A percentile compares a stretch with the other conserved stretches of the same genome.
phyloP scores from a whole-genome alignment of 2,888 invertebrate species.

The Dryomyza anilis region DNA sequence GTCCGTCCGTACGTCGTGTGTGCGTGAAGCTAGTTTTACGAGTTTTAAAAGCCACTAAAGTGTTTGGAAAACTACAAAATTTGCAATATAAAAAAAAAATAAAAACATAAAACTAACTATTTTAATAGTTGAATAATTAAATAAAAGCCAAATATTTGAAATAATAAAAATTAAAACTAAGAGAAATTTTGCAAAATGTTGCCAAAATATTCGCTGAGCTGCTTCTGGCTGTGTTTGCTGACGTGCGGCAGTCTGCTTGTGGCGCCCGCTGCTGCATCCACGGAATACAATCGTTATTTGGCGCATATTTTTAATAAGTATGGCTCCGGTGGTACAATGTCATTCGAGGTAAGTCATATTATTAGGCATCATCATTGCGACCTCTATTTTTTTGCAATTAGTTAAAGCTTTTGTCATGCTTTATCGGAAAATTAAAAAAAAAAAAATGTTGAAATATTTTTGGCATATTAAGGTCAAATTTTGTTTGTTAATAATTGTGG shows the following conservation, averaged over 20 bases:
- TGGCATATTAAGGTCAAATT: not conserved
- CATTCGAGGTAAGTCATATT: slow-evolving; percentile 56
- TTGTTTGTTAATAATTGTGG: not conserved
- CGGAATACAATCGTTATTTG: slow-evolving; percentile 59
- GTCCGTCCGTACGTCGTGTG: too few relatives aligned
- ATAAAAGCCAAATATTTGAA: not conserved
- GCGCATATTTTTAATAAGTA: slow-evolving; percentile 59
- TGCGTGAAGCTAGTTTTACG: too few relatives aligned
- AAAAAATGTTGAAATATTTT: not conserved
- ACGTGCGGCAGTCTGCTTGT: slow-evolving; percentile 2
- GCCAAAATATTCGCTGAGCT: slow-evolving; percentile 12
- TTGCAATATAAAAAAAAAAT: not conserved
- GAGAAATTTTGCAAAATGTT: slow-evolving; percentile 34
- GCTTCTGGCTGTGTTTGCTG: slow-evolving; percentile 12
- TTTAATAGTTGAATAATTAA: not conserved
- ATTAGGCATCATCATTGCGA: not conserved
- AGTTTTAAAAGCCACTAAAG: too few relatives aligned
- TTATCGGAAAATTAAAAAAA: not conserved
- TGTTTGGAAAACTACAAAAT: too few relatives aligned
- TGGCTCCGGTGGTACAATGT: slow-evolving; percentile 56
- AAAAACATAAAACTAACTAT: not conserved
- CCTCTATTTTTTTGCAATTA: not conserved
- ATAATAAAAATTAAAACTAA: not conserved
- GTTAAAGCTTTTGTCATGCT: not conserved
- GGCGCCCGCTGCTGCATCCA: slow-evolving; percentile 38